Conservation (phyloP, 2,888 invertebrate genomes). For the Ophion ventricosus region DNA sequence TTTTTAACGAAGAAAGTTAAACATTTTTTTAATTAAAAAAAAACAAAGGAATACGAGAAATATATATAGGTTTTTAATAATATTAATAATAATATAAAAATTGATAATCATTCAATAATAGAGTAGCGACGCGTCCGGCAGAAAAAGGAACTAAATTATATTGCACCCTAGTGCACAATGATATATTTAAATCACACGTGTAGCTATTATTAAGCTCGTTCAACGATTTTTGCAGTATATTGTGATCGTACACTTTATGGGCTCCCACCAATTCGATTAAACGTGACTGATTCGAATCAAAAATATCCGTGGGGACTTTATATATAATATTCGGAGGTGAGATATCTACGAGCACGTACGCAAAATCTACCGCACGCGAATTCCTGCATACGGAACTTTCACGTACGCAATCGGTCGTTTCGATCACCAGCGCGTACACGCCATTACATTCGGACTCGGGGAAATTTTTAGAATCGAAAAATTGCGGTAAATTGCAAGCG, state of each 20-base stretch:
- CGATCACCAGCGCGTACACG: slow-evolving; percentile 17
- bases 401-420: slow-evolving; percentile 32
- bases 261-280: slow-evolving; percentile 52
- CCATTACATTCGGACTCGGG: slow-evolving; percentile 3
- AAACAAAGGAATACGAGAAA: background rate
- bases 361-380: slow-evolving; percentile 5
- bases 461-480: background rate
- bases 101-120: background rate
- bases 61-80: background rate
- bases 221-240: slow-evolving; percentile 41
- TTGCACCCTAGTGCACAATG: background rate
- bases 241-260: slow-evolving; percentile 32
- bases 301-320: slow-evolving; percentile 42
- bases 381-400: slow-evolving; percentile 26
- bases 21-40: too few species aligned
- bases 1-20: too few species aligned
- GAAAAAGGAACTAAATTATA: background rate
- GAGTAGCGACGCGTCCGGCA: too few species aligned
- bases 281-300: slow-evolving; percentile 60
- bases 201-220: slow-evolving; percentile 50
- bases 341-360: slow-evolving; percentile 44
- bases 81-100: background rate
- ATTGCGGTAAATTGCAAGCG: background rate
- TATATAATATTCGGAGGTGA: slow-evolving; percentile 31
- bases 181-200: background rate